A percentile compares a stretch with the other conserved stretches of the same genome.
These are phyloP conservation scores for Synanthedon andrenaeformis DNA, from an alignment of 2,888 invertebrate species.

Conservation along the genomic window DNA sequence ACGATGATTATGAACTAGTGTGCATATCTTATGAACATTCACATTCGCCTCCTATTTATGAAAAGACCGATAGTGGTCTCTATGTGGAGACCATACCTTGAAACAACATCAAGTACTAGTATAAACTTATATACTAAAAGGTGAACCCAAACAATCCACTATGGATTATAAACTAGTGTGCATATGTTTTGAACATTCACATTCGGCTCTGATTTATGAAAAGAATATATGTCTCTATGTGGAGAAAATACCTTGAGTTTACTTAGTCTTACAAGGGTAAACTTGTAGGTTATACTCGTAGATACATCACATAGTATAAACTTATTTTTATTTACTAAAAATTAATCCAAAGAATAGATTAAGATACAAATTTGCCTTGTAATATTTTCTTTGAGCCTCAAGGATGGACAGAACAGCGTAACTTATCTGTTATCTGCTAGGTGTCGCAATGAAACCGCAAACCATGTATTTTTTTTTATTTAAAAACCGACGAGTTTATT, in stretches of 20 bases:
- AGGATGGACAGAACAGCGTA: too few species aligned
- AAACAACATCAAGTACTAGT: background rate
- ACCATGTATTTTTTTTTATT: too few species aligned
- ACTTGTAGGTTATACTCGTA: too few species aligned
- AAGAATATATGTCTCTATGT: too few species aligned
- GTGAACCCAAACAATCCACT: background rate
- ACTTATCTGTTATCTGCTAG: too few species aligned
- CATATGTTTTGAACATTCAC: background rate
- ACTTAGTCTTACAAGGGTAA: too few species aligned
- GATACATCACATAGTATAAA: background rate
- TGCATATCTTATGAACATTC: conserved; percentile 50
- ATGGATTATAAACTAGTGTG: conserved; percentile 4
- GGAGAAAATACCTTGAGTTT: too few species aligned
- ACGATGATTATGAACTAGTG: conserved; percentile 59
- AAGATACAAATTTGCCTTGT: conserved; percentile 10
- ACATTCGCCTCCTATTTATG: conserved; percentile 46
- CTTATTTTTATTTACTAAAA: background rate
- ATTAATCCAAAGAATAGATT: conserved; percentile 8
- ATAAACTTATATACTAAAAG: background rate
- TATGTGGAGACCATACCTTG: conserved; percentile 28
- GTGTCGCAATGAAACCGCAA: too few species aligned
- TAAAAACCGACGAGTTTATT: too few species aligned
- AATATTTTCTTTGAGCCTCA: too few species aligned
- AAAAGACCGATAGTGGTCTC: conserved; percentile 42
- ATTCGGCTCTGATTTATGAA: too few species aligned